Base-by-base conservation (phyloP, 2,113 vertebrate genomes). In the Pampusana beccarii region DNA sequence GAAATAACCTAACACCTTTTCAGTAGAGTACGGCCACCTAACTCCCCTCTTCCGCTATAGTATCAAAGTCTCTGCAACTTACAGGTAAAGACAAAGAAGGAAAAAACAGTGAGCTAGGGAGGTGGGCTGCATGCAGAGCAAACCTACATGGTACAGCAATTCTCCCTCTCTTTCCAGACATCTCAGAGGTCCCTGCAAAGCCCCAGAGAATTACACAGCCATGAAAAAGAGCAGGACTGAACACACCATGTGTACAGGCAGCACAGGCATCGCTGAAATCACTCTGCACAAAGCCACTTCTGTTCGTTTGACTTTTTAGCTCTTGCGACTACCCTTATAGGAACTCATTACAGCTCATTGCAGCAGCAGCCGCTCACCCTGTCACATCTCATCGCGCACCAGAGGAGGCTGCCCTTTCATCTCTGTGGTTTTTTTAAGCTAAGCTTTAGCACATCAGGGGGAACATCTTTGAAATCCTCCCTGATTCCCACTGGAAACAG, bases 401-500 rank as follows among this genome's bases (percentile, higher is more conserved):
- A 34, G 79, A 90, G 92, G 83, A 89, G 92, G 57, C 57, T 87
- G 83, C 78, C 80, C 78, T 95, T 95, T 96, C 82, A 93, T 95
- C 88, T 92, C 81, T 4, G 9, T 28, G 29, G 9, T 0, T 53
- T 88, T 86, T 94, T 65, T 85, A 86, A 92, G 82, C 46, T 84
- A 71, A 93, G 88, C 88, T 93, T 90, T 91, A 86, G 72, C 65
- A 72, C 92, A 75, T 88, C 61, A 61, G 11, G 88, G 58, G 31
- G 72, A 94, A 79, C 16, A 53, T 79, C 88, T 94, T 78, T 96
- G 93, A 96, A 96, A 96, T 92, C 65, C 70, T 86, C 16, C 7
- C 90, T 53, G 88, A 92, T 78, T 95, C 86, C 95, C 80, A 20
- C 83, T 81, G 83, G 86, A 94, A 93, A 84, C 0, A 3, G 69